Percentiles rank a stretch among this genome's conserved stretches.
These are phyloP conservation scores for Cherax destructor DNA, from an alignment of 1,140 invertebrate genomes.

Conservation along the genomic window DNA sequence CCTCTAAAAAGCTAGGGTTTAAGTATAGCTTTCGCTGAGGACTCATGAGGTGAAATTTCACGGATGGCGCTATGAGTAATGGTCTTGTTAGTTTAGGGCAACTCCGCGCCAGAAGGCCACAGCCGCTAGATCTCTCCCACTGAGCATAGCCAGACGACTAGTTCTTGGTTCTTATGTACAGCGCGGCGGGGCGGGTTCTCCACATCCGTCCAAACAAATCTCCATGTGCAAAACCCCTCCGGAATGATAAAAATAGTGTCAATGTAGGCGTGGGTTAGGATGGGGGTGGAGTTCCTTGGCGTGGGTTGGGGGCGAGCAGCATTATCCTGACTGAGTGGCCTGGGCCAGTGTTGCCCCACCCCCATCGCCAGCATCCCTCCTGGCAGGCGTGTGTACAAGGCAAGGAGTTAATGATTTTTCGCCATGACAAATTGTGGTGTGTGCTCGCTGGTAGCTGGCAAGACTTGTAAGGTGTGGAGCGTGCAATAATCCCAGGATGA, in stretches of 20 bases:
- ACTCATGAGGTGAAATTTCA: slow-evolving; percentile 32
- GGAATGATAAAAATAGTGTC: too few relatives aligned
- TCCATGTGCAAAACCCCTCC: not conserved
- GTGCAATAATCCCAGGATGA: slow-evolving; percentile 16
- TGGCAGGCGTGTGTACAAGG: slow-evolving; percentile 27
- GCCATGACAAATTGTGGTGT: slow-evolving; percentile 46
- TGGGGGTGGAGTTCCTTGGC: too few relatives aligned
- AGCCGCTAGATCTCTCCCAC: not conserved
- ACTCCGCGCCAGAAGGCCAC: slow-evolving; percentile 20
- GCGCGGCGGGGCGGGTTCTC: too few relatives aligned
- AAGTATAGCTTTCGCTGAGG: not conserved
- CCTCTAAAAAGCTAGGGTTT: not conserved
- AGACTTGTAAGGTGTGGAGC: slow-evolving; percentile 7
- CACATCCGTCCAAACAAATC: not conserved
- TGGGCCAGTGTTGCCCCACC: slow-evolving; percentile 12
- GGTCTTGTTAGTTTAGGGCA: slow-evolving; percentile 52
- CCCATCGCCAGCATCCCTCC: not conserved
- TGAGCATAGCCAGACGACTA: not conserved
- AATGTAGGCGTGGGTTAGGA: too few relatives aligned
- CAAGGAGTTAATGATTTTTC: slow-evolving; percentile 33
- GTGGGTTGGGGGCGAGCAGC: not conserved
- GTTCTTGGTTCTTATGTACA: not conserved
- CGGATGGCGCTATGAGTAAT: slow-evolving; percentile 48
- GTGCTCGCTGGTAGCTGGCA: slow-evolving; percentile 1
- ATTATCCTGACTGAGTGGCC: slow-evolving; percentile 21